A percentile compares a stretch with the other conserved stretches of the same genome.
Conservation (phyloP, 2,113 vertebrate species). For the Oreochromis aureus region DNA sequence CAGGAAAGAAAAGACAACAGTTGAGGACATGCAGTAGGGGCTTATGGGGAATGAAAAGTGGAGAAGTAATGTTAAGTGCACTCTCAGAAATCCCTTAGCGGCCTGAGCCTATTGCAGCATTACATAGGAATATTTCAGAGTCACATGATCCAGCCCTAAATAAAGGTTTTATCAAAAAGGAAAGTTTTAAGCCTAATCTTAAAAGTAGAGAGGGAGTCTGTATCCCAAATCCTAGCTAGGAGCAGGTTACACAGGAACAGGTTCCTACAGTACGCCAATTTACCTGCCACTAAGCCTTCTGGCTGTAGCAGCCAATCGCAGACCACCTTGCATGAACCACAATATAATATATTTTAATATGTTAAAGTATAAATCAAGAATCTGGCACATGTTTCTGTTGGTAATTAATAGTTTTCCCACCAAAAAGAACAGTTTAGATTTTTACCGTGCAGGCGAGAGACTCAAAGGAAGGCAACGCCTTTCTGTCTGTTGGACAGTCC, state of each 20-base stretch:
- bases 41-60: fast-evolving
- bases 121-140: not conserved
- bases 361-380: fast-evolving
- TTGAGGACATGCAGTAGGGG: fast-evolving
- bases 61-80: not conserved
- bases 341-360: not conserved
- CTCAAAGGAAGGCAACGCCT: not conserved
- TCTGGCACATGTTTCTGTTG: not conserved
- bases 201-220: not conserved
- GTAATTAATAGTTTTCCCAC: not conserved
- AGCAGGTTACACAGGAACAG: not conserved
- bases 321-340: not conserved
- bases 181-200: not conserved
- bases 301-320: not conserved
- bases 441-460: not conserved
- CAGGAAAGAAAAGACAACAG: not conserved
- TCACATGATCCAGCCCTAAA: not conserved
- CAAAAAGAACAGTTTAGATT: not conserved
- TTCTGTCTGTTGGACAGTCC: fast-evolving
- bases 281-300: not conserved
- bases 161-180: not conserved
- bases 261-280: fast-evolving
- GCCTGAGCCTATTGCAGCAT: not conserved
- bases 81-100: no score
- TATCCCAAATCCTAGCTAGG: not conserved